Percentiles rank a stretch among this genome's conserved stretches.
These are phyloP conservation scores for Cantharis lateralis DNA, from an alignment of 2,888 invertebrate genomes.

Conservation along the genomic window DNA sequence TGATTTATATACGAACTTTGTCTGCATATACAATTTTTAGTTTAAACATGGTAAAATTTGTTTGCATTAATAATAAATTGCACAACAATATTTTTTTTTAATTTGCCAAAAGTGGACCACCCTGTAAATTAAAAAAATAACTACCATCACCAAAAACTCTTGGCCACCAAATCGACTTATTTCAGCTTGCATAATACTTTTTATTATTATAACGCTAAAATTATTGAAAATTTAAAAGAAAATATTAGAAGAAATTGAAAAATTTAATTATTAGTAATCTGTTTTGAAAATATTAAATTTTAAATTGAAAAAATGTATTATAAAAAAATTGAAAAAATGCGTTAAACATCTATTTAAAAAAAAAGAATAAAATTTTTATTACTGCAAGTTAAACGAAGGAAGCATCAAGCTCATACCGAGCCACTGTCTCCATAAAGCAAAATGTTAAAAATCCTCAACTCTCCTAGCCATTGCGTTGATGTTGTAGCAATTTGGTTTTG, in stretches of 20 bases:
- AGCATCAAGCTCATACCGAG: neutral
- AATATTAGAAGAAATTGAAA: neutral
- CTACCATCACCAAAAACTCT: neutral
- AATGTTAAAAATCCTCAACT: neutral
- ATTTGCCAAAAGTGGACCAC: neutral
- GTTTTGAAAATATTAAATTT: neutral
- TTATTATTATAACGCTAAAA: neutral
- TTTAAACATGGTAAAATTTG: no score
- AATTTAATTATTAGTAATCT: neutral
- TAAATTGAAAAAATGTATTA: neutral
- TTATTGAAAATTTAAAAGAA: neutral
- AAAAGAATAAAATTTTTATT: neutral
- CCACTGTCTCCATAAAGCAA: neutral
- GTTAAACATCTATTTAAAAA: neutral
- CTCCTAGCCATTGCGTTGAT: neutral
- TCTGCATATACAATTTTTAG: no score
- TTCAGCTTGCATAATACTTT: neutral
- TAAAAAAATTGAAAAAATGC: neutral
- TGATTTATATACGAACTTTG: no score
- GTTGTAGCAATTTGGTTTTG: slow-evolving; percentile 2
- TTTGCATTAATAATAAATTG: no score
- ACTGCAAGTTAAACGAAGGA: neutral
- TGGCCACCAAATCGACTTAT: neutral
- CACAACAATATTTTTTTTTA: no score
- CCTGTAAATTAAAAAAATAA: neutral